Percentiles rank a stretch among this genome's conserved stretches.
Conservation (phyloP, 2,797 vertebrate species). For the Odontamblyopus lacepedii region DNA sequence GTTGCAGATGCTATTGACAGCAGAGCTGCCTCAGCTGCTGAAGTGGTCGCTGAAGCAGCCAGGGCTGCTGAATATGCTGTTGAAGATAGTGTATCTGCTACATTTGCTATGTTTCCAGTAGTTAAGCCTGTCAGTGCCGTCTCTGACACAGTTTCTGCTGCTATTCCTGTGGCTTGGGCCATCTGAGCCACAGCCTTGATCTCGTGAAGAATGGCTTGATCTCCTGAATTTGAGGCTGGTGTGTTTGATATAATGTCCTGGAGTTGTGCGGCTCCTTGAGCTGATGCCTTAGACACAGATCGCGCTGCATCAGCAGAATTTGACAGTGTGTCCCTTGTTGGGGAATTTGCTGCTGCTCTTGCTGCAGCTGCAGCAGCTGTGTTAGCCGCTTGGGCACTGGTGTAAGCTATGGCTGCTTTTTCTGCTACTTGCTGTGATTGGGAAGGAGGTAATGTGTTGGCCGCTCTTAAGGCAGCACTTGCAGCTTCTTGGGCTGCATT, state of each 20-base stretch:
- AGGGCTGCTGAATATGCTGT: not conserved
- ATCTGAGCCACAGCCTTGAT: not conserved
- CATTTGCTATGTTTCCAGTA: not conserved
- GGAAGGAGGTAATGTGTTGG: not conserved
- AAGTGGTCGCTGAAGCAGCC: not conserved
- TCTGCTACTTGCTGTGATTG: fast-evolving
- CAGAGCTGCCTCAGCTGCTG: not conserved
- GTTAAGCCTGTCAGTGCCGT: not conserved
- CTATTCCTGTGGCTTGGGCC: not conserved
- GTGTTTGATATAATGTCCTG: not conserved
- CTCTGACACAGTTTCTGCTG: not conserved
- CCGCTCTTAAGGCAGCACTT: slow-evolving; percentile 1
- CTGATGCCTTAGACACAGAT: not conserved
- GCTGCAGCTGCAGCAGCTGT: not conserved
- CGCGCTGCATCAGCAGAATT: not conserved
- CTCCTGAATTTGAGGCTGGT: fast-evolving
- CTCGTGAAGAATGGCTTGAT: fast-evolving
- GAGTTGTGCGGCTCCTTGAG: not conserved
- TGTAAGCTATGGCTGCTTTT: not conserved
- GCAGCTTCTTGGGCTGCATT: slow-evolving; percentile 2
- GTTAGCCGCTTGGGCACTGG: not conserved
- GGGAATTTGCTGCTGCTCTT: not conserved
- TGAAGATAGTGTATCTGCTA: not conserved
- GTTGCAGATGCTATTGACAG: fast-evolving
- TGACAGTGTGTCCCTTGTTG: not conserved